A percentile compares a stretch with the other conserved stretches of the same genome.
phyloP scores from a whole-genome alignment of 1,140 invertebrate genomes.

The Rhagoletis pomonella region DNA sequence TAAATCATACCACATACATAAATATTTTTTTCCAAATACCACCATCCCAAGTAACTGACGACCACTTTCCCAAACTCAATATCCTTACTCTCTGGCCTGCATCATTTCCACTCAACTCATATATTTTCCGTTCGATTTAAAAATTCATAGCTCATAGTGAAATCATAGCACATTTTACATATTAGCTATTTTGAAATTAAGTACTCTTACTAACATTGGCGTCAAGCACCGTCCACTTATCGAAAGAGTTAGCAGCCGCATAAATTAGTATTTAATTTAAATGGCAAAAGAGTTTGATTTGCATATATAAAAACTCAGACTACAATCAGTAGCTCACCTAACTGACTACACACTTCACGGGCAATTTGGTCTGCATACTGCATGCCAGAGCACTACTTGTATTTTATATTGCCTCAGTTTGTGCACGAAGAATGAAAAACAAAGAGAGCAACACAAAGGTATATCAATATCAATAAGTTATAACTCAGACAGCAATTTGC shows the following conservation, averaged over 20 bases:
- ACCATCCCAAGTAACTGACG: too few relatives aligned
- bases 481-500: conserved; percentile 8
- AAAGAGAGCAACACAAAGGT: not conserved
- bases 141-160: too few relatives aligned
- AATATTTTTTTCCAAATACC: too few relatives aligned
- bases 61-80: too few relatives aligned
- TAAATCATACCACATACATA: too few relatives aligned
- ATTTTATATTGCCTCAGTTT: not conserved
- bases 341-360: not conserved
- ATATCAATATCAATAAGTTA: conserved; percentile 35
- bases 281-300: not conserved
- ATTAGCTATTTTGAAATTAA: not conserved
- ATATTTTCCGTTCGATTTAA: too few relatives aligned
- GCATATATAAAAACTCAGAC: not conserved
- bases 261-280: conserved; percentile 7
- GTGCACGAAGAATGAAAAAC: not conserved
- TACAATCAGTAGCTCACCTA: conserved; percentile 5
- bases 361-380: not conserved
- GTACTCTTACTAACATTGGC: not conserved
- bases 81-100: too few relatives aligned
- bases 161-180: not conserved
- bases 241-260: not conserved
- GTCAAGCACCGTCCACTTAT: not conserved
- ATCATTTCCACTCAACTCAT: too few relatives aligned
- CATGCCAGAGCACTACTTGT: not conserved